These are phyloP conservation scores for Oreochromis grahami DNA, from an alignment of 2,797 vertebrate genomes.

Conservation along the genomic window DNA sequence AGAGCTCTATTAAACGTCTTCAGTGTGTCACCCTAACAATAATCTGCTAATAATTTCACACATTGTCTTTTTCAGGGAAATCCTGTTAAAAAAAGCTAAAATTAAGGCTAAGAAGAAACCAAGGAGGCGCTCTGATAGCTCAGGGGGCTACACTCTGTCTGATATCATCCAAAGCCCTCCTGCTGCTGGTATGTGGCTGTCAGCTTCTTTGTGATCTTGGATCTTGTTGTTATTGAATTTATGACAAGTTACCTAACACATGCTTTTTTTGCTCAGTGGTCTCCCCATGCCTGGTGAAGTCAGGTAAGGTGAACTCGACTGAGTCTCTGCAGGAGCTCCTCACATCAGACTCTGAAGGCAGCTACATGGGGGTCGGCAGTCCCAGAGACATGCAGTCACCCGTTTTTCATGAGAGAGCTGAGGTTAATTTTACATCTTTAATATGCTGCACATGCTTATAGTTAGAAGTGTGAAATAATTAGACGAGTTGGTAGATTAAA, in stretches of 20 bases:
- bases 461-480: background rate
- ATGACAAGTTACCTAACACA: background rate
- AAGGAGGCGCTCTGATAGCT: constrained; percentile 90
- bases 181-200: constrained; percentile 75
- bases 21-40: background rate
- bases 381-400: constrained; percentile 92
- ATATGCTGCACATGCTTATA: background rate
- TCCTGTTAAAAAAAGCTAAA: constrained; percentile 88
- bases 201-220: background rate
- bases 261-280: constrained; percentile 30
- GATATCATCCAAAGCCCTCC: constrained; percentile 91
- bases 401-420: constrained; percentile 80
- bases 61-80: constrained; percentile 74
- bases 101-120: constrained; percentile 92
- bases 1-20: background rate
- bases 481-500: too few species aligned
- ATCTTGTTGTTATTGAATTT: background rate
- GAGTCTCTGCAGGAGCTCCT: constrained; percentile 95
- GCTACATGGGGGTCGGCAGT: constrained; percentile 85
- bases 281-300: constrained; percentile 74
- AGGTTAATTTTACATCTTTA: constrained; percentile 62
- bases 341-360: constrained; percentile 96
- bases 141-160: constrained; percentile 93
- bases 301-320: constrained; percentile 83
- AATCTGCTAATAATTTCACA: background rate